Evolutionary conservation across 2,888 invertebrate genomes (phyloP).

Genomic region (Diarsia brunnea): DNA sequence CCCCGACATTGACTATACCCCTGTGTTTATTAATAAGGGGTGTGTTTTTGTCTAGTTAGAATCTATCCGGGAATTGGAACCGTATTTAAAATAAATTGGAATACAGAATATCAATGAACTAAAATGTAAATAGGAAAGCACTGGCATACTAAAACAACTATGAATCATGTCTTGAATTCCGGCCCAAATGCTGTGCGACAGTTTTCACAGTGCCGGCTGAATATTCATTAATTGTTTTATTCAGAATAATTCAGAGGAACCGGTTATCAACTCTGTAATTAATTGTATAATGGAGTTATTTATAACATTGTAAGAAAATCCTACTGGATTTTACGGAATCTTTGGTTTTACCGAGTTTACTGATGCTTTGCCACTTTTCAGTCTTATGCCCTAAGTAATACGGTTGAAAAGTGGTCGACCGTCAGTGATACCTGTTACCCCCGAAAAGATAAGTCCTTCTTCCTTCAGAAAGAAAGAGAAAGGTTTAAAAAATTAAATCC

Average conservation of each 20-base stretch:
- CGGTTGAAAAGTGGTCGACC: too few species aligned
- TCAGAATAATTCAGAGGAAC: slow-evolving; percentile 36
- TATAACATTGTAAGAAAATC: background rate
- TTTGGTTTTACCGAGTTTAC: background rate
- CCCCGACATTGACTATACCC: too few species aligned
- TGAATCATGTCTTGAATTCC: slow-evolving; percentile 42
- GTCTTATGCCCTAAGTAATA: too few species aligned
- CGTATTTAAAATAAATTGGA: slow-evolving; percentile 11
- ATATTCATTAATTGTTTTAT: slow-evolving; percentile 55
- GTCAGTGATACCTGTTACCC: too few species aligned
- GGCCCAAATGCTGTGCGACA: slow-evolving; percentile 48
- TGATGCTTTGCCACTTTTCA: too few species aligned
- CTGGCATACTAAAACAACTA: slow-evolving; percentile 35
- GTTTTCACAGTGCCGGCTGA: slow-evolving; percentile 24
- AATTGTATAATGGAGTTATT: slow-evolving; percentile 18
- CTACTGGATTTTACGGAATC: background rate
- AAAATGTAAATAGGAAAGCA: slow-evolving; percentile 36
- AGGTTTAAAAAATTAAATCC: background rate
- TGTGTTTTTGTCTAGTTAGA: background rate
- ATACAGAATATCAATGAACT: slow-evolving; percentile 24
- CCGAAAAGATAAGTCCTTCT: too few species aligned
- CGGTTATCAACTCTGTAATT: slow-evolving; percentile 18
- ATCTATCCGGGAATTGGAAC: too few species aligned
- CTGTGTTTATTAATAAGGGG: too few species aligned
- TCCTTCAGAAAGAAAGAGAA: background rate